A percentile compares a stretch with the other conserved stretches of the same genome.
These are phyloP conservation scores for Acronicta psi DNA, from an alignment of 2,888 invertebrate species.

Conservation along the genomic window DNA sequence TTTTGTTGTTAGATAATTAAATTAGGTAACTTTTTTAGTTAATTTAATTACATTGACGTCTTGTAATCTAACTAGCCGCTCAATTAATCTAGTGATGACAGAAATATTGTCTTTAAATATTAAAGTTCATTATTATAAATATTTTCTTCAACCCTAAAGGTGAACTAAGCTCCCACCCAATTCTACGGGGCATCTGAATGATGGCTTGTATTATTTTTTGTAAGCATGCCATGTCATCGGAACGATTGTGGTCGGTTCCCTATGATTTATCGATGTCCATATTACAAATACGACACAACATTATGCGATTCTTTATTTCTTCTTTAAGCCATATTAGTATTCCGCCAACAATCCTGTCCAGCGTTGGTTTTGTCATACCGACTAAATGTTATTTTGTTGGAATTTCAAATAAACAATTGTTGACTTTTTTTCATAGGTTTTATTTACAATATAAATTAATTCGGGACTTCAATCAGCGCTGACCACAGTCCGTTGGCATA, in stretches of 20 bases:
- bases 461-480: constrained; percentile 79
- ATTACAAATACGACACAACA: constrained; percentile 88
- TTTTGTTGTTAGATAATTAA: not conserved
- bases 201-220: constrained; percentile 87
- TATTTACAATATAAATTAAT: constrained; percentile 83
- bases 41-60: not conserved
- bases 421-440: constrained; percentile 75
- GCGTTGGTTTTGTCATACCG: constrained; percentile 88
- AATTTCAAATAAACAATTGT: constrained; percentile 88
- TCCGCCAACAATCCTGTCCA: constrained; percentile 85
- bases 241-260: constrained; percentile 87
- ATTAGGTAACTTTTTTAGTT: not conserved
- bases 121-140: constrained; percentile 9
- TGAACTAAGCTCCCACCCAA: constrained; percentile 83
- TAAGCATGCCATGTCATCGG: constrained; percentile 87
- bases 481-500: constrained; percentile 73
- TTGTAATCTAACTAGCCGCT: not conserved
- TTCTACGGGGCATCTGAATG: constrained; percentile 86
- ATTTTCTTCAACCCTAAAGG: constrained; percentile 67
- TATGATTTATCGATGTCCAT: constrained; percentile 89
- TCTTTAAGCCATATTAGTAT: constrained; percentile 88
- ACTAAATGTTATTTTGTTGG: constrained; percentile 88
- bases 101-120: constrained; percentile 4
- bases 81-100: not conserved
- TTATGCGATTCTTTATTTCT: constrained; percentile 88